Evolutionary conservation across 92 coral and sea anemone species (phyloP), one percentile per base, ranked within the genome.

Genomic region (Anthopleura xanthogrammica): DNA sequence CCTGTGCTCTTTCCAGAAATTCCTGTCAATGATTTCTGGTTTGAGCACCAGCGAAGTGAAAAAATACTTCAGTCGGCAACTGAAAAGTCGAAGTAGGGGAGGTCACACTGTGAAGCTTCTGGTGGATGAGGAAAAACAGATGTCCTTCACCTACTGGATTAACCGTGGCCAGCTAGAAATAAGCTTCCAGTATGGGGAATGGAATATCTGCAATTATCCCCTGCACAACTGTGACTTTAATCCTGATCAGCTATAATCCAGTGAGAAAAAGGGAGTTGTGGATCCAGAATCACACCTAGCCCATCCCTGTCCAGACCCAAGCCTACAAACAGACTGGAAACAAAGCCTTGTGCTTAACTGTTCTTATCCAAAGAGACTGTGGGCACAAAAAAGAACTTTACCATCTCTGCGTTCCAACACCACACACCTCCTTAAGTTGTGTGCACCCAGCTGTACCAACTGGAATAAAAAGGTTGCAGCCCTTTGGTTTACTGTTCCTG

Each of bases 121-220:
- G 39, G 90, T 83, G 60, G 81, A 83, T 48, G 56, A 20, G 43
- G 84, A 83, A 60, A 83, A 79, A 83, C 55, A 79, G 80, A 74
- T 88, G 78, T 79, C 86, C 22, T 55, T 88, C 14, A 52, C 54
- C 56, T 87, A 87, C 79, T 77, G 68, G 60, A 77, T 54, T 23
- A 83, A 78, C 73, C 75, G 80, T 19, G 84, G 83, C 43, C 83
- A 82, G 52, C 60, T 87, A 5, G 58, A 29, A 24, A 24, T 83
- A 39, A 80, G 57, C 72, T 88, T 88, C 56, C 55, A 88, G 66
- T 88, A 41, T 83, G 90, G 87, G 75, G 87, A 83, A 66, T 87
- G 86, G 86, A 87, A 87, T 79, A 60, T 71, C 60, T 60, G 77
- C 57, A 80, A 83, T 55, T 88, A 55, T 65, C 87, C 90, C 75